Evolutionary conservation across 2,888 invertebrate species (phyloP).

Genomic region (Aphidius colemani): DNA sequence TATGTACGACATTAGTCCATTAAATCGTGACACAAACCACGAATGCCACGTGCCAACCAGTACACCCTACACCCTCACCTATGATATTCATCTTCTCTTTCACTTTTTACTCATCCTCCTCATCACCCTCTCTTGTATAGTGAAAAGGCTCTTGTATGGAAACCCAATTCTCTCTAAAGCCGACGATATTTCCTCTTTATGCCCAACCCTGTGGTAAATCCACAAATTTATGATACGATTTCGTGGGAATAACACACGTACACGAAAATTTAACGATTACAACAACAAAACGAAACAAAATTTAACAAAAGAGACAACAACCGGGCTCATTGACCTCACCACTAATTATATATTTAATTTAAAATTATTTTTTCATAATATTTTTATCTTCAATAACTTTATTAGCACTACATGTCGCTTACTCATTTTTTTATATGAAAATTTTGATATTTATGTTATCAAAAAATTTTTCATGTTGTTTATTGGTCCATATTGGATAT

Average conservation of each 20-base stretch:
- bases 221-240: slow-evolving; percentile 10
- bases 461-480: background rate
- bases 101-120: too few species aligned
- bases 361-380: too few species aligned
- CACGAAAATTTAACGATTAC: background rate
- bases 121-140: too few species aligned
- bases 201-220: background rate
- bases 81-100: too few species aligned
- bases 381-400: too few species aligned
- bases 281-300: background rate
- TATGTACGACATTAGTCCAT: slow-evolving; percentile 12
- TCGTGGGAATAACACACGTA: slow-evolving; percentile 4
- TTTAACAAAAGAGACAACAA: background rate
- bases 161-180: slow-evolving; percentile 7
- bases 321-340: too few species aligned
- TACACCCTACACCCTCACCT: too few species aligned
- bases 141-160: background rate
- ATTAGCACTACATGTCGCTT: too few species aligned
- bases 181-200: slow-evolving; percentile 13
- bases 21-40: slow-evolving; percentile 7
- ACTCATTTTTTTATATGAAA: background rate
- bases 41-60: background rate
- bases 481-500: background rate
- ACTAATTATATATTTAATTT: too few species aligned
- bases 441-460: background rate